These are phyloP conservation scores for Atta colombica DNA, from an alignment of 1,140 invertebrate species.

Conservation along the genomic window DNA sequence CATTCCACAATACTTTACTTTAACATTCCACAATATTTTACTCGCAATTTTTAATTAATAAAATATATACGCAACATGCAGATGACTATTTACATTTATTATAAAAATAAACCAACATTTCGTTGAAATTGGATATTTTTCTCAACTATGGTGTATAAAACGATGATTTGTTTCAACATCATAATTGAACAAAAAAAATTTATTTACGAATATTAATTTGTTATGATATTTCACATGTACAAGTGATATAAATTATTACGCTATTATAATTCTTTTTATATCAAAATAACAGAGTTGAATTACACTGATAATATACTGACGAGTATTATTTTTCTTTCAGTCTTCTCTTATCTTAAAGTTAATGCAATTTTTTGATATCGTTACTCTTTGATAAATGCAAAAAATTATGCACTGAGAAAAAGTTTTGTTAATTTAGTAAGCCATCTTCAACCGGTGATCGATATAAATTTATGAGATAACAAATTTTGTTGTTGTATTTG, in stretches of 20 bases:
- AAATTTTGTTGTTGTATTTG: no score
- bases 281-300: neutral
- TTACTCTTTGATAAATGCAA: neutral
- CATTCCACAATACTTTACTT: neutral
- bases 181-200: neutral
- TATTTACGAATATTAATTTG: neutral
- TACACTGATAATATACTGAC: neutral
- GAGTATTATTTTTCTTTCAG: slow-evolving; percentile 14
- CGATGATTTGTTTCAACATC: neutral
- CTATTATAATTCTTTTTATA: neutral
- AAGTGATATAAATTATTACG: neutral
- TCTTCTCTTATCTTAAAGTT: neutral
- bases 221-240: neutral
- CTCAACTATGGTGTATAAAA: neutral
- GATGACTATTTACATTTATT: neutral
- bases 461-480: no score
- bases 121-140: neutral
- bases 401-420: neutral
- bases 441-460: no score
- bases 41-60: neutral
- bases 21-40: neutral
- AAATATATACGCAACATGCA: neutral
- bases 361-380: neutral
- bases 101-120: slow-evolving; percentile 16
- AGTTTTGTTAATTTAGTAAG: no score